Evolutionary conservation across 2,888 invertebrate genomes (phyloP), one percentile per base, ranked within the genome.

Genomic region (Noctua janthina): DNA sequence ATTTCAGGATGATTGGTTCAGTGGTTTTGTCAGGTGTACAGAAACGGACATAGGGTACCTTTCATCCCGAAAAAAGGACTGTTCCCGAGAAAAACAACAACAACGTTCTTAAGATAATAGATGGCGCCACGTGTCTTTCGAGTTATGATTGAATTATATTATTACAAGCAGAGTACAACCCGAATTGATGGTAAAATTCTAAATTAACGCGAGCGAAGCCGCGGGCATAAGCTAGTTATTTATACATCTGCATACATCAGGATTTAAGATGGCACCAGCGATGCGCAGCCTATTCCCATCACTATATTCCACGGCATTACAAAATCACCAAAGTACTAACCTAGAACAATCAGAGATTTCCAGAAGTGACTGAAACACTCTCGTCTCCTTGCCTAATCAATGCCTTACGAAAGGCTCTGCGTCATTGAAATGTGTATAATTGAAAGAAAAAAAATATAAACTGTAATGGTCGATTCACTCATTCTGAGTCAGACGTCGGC

Each of bases 401-500:
- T 78, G 81, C 66, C 76, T 87, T 82, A 62, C 78, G 20, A 80
- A 88, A 71, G 74, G 49, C 62, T 72, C 56, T 51, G 56, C 76
- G 80, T 80, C 84, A 88, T 54, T 78, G 73, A 86, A 84, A 80
- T 62, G 68, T 79, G 68, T 79, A 56, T 78, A 74, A 85, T 75
- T 74, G 83, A 73, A 73, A 70, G 13, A 59, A 86, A 75, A 75
- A 71, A 86, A 69, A 77, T 20, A 54, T n/a, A 76, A 43, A 78
- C 78, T 49, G 73, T 74, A 76, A 81, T 80, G 23, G 71, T 64
- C 69, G 75, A 81, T 77, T 85, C 73, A 78, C 79, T 72, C 71
- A 77, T 71, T 79, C 69, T 85, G 84, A 86, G 69, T 88, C 84
- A 87, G 81, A 79, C 70, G 59, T 35, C 68, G 54, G 68, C 78